Percentiles rank a stretch among this genome's conserved stretches.
These are phyloP conservation scores for Menidia beryllina DNA, from an alignment of 2,113 vertebrate genomes.

Conservation along the genomic window DNA sequence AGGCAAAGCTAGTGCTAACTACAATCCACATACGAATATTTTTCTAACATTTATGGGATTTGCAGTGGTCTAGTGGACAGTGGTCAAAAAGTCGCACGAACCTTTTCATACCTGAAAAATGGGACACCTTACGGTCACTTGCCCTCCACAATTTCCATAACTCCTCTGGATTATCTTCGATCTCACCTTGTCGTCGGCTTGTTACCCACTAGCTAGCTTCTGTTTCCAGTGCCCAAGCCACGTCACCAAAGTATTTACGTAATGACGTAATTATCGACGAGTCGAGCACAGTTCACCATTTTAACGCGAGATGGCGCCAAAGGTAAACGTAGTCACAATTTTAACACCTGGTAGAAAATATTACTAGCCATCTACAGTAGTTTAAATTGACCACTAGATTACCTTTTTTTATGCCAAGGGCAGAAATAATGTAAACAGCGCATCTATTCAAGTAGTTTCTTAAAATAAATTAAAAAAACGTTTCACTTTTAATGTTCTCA, in stretches of 20 bases:
- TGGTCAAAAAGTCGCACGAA: neutral
- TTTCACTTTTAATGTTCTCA: neutral
- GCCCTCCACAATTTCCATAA: constrained; percentile 50
- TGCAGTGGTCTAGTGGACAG: neutral
- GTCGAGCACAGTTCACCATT: fast-evolving
- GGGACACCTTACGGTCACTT: constrained; percentile 28
- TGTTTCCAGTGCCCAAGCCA: constrained; percentile 73
- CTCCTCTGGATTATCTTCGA: constrained; percentile 2
- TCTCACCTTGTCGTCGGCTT: constrained; percentile 16
- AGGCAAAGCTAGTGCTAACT: constrained; percentile 52
- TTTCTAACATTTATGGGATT: neutral
- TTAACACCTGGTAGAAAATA: too few relatives aligned
- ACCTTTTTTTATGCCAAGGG: too few relatives aligned
- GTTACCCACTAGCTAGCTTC: constrained; percentile 29
- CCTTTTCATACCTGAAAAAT: constrained; percentile 44
- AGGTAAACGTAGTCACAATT: too few relatives aligned
- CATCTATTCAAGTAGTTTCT: too few relatives aligned
- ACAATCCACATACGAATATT: constrained; percentile 5
- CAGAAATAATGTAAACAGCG: too few relatives aligned
- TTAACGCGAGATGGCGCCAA: constrained; percentile 52
- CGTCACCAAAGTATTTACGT: constrained; percentile 80
- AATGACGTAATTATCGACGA: constrained; percentile 61
- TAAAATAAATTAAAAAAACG: neutral
- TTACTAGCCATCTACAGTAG: too few relatives aligned
- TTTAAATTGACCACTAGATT: too few relatives aligned